Conservation (phyloP, 2,797 vertebrate genomes). For the Parotocinclus haroldoi region DNA sequence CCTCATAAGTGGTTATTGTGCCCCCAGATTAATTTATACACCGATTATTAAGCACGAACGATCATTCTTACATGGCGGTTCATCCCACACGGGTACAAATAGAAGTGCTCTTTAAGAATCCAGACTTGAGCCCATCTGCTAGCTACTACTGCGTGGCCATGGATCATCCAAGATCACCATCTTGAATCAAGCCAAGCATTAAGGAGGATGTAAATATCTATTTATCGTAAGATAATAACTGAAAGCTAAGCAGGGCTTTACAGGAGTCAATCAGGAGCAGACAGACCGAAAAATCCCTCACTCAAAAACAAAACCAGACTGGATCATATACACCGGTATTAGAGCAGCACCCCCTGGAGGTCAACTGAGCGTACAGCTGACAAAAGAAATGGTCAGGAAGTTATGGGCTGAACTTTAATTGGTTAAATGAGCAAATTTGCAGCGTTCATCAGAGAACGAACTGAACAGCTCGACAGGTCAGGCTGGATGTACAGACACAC, state of each 20-base stretch:
- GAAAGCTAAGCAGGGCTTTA: too few species aligned
- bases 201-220: too few species aligned
- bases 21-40: conserved; percentile 34
- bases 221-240: too few species aligned
- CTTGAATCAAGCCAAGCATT: too few species aligned
- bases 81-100: background rate
- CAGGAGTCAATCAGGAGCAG: too few species aligned
- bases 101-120: conserved; percentile 18
- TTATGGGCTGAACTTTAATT: background rate
- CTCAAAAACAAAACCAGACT: conserved; percentile 28
- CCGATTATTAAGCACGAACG: conserved; percentile 25
- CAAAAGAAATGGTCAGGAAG: conserved; percentile 16
- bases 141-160: too few species aligned
- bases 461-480: conserved; percentile 47
- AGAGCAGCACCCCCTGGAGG: conserved; percentile 45
- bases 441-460: conserved; percentile 61
- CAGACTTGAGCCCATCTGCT: background rate
- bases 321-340: conserved; percentile 16
- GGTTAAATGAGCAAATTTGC: conserved; percentile 56
- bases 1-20: conserved; percentile 19
- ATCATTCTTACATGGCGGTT: background rate
- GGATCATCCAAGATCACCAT: too few species aligned
- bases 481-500: conserved; percentile 44
- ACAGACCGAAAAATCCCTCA: conserved; percentile 17
- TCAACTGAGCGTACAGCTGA: conserved; percentile 32